Evolutionary conservation across 2,797 vertebrate species (phyloP).

Genomic region (Gymnocypris eckloni): DNA sequence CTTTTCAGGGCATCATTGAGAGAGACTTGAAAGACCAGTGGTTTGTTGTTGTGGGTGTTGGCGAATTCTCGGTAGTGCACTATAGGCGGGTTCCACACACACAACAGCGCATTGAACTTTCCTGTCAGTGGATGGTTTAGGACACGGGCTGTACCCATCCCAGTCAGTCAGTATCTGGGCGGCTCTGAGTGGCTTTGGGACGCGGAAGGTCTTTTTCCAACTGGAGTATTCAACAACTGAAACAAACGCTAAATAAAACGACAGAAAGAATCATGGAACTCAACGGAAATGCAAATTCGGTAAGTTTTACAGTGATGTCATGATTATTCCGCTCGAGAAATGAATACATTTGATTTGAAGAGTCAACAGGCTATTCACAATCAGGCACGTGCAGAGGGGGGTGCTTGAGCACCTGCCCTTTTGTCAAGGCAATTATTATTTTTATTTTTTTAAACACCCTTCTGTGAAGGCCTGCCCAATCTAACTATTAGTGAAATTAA

Average conservation of each 20-base stretch:
- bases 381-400: no score
- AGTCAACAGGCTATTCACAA: not conserved
- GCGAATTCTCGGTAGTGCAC: slow-evolving; percentile 25
- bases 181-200: not conserved
- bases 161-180: not conserved
- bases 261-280: slow-evolving; percentile 43
- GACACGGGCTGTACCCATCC: not conserved
- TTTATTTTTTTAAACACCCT: no score
- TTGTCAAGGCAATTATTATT: no score
- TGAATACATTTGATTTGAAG: slow-evolving; percentile 2
- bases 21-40: slow-evolving; percentile 75
- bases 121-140: not conserved
- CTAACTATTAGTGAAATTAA: no score
- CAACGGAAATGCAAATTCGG: slow-evolving; percentile 46
- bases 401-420: no score
- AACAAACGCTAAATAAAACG: not conserved
- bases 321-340: not conserved
- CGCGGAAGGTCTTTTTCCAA: not conserved
- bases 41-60: slow-evolving; percentile 71
- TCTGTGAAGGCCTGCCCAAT: no score
- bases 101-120: not conserved
- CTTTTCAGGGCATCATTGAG: not conserved
- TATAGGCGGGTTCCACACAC: not conserved
- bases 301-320: slow-evolving; percentile 31
- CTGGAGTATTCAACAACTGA: not conserved